Conservation (phyloP, 2,888 invertebrate genomes). For the Agrotis puta region DNA sequence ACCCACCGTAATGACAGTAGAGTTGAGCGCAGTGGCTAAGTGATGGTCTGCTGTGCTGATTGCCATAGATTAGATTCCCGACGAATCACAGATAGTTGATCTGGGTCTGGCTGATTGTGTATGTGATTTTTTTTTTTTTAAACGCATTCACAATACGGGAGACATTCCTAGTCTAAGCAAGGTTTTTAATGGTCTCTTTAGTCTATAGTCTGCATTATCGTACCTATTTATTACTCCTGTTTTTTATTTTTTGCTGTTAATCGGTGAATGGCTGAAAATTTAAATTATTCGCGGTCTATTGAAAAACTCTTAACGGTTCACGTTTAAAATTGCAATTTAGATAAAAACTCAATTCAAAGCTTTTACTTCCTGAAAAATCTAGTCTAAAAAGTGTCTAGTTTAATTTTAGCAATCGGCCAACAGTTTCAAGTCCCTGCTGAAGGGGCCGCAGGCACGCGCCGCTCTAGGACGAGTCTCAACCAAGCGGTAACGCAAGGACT, state of each 20-base stretch:
- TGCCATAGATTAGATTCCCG: too few species aligned
- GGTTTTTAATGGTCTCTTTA: too few species aligned
- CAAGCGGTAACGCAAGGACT: slow-evolving; percentile 76
- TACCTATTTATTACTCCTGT: too few species aligned
- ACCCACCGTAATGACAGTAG: too few species aligned
- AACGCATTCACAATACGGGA: too few species aligned
- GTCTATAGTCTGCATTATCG: too few species aligned
- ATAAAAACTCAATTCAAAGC: slow-evolving; percentile 20
- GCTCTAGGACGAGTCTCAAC: slow-evolving; percentile 67
- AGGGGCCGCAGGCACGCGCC: slow-evolving; percentile 56
- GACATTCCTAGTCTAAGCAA: too few species aligned
- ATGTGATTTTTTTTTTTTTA: too few species aligned
- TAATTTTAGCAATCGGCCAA: slow-evolving; percentile 19
- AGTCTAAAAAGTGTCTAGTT: not conserved
- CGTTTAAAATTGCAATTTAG: slow-evolving; percentile 23
- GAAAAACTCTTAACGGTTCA: slow-evolving; percentile 14
- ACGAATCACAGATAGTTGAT: too few species aligned
- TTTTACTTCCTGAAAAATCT: slow-evolving; percentile 41
- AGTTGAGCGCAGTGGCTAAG: too few species aligned
- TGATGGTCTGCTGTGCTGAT: too few species aligned
- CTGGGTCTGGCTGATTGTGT: too few species aligned
- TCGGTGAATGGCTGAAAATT: slow-evolving; percentile 19
- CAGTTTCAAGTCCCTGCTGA: slow-evolving; percentile 33
- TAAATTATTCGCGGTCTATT: not conserved
- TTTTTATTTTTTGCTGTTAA: not conserved